phyloP scores from a whole-genome alignment of 2,113 vertebrate species.

The Pipa parva region DNA sequence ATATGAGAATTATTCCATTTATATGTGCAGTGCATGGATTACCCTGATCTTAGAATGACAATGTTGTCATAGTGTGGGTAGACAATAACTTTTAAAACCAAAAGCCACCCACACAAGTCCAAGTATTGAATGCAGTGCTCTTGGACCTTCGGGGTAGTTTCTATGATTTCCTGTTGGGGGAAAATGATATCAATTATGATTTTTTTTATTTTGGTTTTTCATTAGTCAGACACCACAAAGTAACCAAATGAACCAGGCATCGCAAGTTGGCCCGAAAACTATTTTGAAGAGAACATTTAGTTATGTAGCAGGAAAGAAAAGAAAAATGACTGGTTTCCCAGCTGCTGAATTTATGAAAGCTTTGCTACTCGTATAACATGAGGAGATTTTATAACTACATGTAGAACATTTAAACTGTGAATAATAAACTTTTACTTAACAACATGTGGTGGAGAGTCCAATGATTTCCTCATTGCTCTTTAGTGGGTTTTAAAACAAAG shows the following conservation, averaged over 20 bases:
- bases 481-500: slow-evolving; percentile 46
- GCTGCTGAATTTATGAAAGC: slow-evolving; percentile 39
- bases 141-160: slow-evolving; percentile 4
- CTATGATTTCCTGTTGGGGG: slow-evolving; percentile 35
- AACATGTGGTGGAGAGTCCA: slow-evolving; percentile 35
- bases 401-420: slow-evolving; percentile 38
- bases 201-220: slow-evolving; percentile 19
- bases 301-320: slow-evolving; percentile 6
- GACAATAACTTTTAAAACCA: not conserved
- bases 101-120: slow-evolving; percentile 22
- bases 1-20: too few species aligned
- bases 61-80: too few species aligned
- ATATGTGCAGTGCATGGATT: too few species aligned
- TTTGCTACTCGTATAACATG: slow-evolving; percentile 34
- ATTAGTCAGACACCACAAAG: slow-evolving; percentile 19
- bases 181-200: slow-evolving; percentile 31
- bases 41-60: too few species aligned
- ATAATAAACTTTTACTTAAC: slow-evolving; percentile 37
- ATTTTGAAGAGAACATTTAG: slow-evolving; percentile 7
- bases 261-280: slow-evolving; percentile 6
- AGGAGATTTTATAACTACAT: slow-evolving; percentile 36
- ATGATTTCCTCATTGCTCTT: slow-evolving; percentile 38
- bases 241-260: slow-evolving; percentile 26
- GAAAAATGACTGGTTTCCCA: slow-evolving; percentile 10
- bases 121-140: slow-evolving; percentile 1